Evolutionary conservation across 1,140 invertebrate genomes (phyloP).

Genomic region (Mycetomoellerius zeteki): DNA sequence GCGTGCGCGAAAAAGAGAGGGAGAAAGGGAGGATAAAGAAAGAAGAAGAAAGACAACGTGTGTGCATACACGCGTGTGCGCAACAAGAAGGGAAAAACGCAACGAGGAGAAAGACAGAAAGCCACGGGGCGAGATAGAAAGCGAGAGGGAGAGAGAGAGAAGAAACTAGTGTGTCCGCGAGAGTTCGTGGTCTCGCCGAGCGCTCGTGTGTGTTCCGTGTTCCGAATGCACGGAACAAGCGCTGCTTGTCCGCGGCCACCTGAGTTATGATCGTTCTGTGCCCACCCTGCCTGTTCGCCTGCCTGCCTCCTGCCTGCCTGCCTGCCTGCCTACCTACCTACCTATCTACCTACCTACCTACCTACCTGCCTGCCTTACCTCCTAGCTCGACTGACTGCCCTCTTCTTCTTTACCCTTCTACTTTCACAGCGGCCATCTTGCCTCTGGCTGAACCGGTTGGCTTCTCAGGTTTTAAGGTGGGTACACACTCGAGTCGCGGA

Average conservation of each 20-base stretch:
- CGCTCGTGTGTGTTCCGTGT: constrained; percentile 82
- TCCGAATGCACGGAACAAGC: constrained; percentile 84
- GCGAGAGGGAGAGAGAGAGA: constrained; percentile 49
- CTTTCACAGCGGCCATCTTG: constrained; percentile 80
- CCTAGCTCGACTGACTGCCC: constrained; percentile 67
- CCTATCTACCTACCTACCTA: constrained; percentile 58
- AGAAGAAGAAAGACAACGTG: constrained; percentile 21
- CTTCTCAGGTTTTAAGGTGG: constrained; percentile 44
- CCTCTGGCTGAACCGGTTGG: constrained; percentile 78
- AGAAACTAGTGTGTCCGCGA: constrained; percentile 56
- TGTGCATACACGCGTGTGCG: neutral
- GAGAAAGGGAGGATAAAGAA: constrained; percentile 16
- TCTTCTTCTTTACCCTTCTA: constrained; percentile 76
- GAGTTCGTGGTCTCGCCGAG: constrained; percentile 69
- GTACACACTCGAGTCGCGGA: constrained; percentile 18
- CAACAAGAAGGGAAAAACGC: constrained; percentile 27
- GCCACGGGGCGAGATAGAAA: constrained; percentile 20
- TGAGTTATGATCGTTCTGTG: constrained; percentile 84
- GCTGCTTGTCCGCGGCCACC: constrained; percentile 82
- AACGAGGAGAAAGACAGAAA: constrained; percentile 39
- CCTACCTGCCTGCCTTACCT: constrained; percentile 63
- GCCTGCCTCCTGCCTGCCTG: constrained; percentile 59
- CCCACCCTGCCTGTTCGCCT: constrained; percentile 79
- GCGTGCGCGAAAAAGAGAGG: constrained; percentile 52
- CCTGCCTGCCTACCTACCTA: constrained; percentile 57